phyloP scores from a whole-genome alignment of 2,797 vertebrate species.

The Gallinago nigripennis region DNA sequence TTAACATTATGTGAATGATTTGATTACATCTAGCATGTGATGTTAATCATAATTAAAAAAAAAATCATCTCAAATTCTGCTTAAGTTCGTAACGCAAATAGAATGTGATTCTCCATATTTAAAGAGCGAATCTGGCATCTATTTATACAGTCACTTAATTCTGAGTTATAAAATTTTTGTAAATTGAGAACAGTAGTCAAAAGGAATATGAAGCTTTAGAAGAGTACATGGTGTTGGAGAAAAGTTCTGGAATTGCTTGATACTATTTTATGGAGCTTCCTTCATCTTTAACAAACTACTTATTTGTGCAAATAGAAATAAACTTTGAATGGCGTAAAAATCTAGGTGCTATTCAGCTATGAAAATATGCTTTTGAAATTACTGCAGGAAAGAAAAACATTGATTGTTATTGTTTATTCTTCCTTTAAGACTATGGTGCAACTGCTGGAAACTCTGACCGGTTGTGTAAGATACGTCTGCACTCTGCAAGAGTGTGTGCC shows the following conservation, averaged over 20 bases:
- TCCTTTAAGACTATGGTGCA: constrained; percentile 82
- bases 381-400: not conserved
- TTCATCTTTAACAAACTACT: not conserved
- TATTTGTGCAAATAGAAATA: not conserved
- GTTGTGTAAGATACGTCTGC: constrained; percentile 83
- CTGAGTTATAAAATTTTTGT: not conserved
- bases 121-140: not conserved
- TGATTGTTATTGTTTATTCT: not conserved
- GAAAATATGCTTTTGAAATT: not conserved
- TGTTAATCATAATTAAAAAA: not conserved
- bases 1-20: not conserved
- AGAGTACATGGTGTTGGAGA: rapidly evolving
- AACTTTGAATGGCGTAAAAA: not conserved
- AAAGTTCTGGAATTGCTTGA: not conserved
- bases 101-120: not conserved
- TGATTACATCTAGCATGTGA: not conserved
- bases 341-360: not conserved
- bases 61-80: not conserved
- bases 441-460: constrained; percentile 81
- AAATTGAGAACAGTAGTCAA: not conserved
- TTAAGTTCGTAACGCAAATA: not conserved
- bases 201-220: not conserved
- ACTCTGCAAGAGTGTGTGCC: constrained; percentile 76
- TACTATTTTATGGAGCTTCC: not conserved
- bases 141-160: not conserved